A percentile compares a stretch with the other conserved stretches of the same genome.
Conservation (phyloP, 2,797 vertebrate species). For the Vireo griseus region DNA sequence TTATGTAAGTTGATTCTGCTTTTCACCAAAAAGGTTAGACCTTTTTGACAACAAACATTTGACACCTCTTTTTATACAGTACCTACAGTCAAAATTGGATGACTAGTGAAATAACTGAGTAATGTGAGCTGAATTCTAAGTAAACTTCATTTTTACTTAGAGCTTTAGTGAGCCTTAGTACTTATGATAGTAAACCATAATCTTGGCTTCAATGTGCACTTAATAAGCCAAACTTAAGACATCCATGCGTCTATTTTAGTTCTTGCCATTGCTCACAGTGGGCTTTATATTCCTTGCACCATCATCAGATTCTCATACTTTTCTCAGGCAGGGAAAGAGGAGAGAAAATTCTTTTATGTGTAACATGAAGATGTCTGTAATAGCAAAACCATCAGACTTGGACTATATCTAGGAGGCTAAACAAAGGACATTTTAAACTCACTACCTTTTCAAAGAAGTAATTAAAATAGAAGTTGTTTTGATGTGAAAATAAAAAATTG, state of each 20-base stretch:
- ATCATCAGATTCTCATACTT: not conserved
- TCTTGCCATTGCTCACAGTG: not conserved
- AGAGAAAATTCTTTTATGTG: not conserved
- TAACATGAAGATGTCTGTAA: not conserved
- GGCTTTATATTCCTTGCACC: not conserved
- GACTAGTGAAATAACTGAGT: not conserved
- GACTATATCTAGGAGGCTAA: not conserved
- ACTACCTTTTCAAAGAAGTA: not conserved
- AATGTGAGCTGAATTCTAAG: not conserved
- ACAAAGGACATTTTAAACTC: not conserved
- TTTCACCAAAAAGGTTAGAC: not conserved
- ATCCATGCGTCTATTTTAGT: not conserved
- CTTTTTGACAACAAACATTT: too few relatives aligned
- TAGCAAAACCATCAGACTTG: not conserved
- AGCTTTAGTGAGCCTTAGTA: not conserved
- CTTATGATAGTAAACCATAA: not conserved
- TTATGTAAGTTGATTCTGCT: not conserved
- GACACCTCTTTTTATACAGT: not conserved
- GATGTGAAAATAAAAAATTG: constrained; percentile 41
- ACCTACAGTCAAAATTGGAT: not conserved
- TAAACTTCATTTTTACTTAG: not conserved
- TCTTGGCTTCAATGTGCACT: not conserved
- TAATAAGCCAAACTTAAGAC: not conserved
- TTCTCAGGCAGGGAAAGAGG: not conserved
- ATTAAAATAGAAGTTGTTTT: not conserved